phyloP scores from a whole-genome alignment of 2,888 invertebrate species.

The Apodemia hepburni region DNA sequence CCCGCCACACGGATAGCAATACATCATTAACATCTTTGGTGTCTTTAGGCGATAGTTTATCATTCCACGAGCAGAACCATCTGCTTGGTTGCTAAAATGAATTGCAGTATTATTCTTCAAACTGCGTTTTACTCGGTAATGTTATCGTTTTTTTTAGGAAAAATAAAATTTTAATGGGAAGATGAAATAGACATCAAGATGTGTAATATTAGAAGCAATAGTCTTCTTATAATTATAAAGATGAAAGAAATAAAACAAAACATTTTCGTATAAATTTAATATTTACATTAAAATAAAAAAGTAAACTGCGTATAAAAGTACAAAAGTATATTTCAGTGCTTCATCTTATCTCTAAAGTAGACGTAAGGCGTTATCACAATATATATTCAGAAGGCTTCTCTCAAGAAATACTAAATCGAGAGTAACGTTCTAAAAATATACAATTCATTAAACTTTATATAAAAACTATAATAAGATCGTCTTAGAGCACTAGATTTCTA shows the following conservation, averaged over 20 bases:
- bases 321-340: conserved; percentile 5
- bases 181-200: too few species aligned
- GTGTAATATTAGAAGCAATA: too few species aligned
- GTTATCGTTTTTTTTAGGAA: too few species aligned
- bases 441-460: conserved; percentile 11
- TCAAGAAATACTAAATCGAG: conserved; percentile 55
- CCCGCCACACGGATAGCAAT: too few species aligned
- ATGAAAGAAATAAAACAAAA: not conserved
- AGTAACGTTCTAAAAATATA: conserved; percentile 76
- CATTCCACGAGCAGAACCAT: too few species aligned
- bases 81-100: too few species aligned
- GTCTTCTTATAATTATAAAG: too few species aligned
- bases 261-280: conserved; percentile 20
- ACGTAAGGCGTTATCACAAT: conserved; percentile 48
- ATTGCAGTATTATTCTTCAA: too few species aligned
- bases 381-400: conserved; percentile 76
- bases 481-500: too few species aligned
- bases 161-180: too few species aligned
- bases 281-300: conserved; percentile 20
- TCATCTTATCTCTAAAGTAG: conserved; percentile 13
- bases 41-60: not conserved
- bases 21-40: too few species aligned
- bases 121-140: too few species aligned
- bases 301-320: conserved; percentile 19
- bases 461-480: not conserved